Percentiles rank a stretch among this genome's conserved stretches.
Evolutionary conservation across 2,797 vertebrate species (phyloP).

Genomic region (Tragopan temminckii): DNA sequence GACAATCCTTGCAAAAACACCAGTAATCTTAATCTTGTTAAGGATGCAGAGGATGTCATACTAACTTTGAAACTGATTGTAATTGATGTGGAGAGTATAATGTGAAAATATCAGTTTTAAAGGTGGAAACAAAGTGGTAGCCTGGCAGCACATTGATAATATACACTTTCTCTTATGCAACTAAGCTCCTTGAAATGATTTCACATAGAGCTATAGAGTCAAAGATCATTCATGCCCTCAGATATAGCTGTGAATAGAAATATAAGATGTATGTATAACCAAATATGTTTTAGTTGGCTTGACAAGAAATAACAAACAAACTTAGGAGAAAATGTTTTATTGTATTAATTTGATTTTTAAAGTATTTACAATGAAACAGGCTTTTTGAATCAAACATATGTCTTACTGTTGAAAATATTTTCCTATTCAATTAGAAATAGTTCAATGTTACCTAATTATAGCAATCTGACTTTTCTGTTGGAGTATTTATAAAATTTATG

Average conservation of each 20-base stretch:
- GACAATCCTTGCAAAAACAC: neutral
- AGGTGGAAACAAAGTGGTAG: neutral
- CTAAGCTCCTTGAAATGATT: neutral
- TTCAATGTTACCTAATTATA: neutral
- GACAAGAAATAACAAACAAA: neutral
- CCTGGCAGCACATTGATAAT: neutral
- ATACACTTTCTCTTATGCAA: neutral
- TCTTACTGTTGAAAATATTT: neutral
- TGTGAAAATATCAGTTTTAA: neutral
- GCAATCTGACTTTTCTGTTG: rapidly evolving
- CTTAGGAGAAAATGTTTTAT: neutral
- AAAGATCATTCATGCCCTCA: neutral
- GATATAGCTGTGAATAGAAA: neutral
- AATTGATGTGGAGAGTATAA: neutral
- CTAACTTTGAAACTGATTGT: neutral
- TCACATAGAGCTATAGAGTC: neutral
- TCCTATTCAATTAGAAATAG: neutral
- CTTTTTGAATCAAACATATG: neutral
- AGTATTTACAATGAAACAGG: neutral
- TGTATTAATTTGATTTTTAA: neutral
- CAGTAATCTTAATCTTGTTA: neutral
- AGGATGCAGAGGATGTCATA: neutral
- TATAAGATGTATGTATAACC: neutral
- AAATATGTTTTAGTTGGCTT: neutral
- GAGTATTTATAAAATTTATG: neutral